Conservation (phyloP, 2,113 vertebrate species). For the Thymallus thymallus region DNA sequence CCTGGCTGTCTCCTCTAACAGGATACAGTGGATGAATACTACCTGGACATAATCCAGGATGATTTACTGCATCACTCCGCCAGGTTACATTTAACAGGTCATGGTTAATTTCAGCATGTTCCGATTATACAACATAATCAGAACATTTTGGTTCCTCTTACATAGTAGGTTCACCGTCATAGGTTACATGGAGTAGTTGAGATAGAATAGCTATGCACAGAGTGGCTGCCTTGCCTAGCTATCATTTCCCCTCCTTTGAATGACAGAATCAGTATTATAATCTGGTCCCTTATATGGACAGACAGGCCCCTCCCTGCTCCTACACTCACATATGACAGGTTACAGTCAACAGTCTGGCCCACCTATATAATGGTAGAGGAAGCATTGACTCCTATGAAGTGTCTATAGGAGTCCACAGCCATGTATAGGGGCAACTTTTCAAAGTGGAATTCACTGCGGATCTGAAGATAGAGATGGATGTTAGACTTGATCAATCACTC, state of each 20-base stretch:
- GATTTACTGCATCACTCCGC: conserved; percentile 9
- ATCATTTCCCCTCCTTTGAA: background rate
- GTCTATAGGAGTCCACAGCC: too few species aligned
- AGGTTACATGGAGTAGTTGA: background rate
- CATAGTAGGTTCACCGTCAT: background rate
- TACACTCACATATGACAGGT: background rate
- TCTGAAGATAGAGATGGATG: too few species aligned
- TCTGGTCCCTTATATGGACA: background rate
- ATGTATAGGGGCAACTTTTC: too few species aligned
- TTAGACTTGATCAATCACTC: too few species aligned
- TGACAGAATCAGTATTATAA: background rate
- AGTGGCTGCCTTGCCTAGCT: background rate
- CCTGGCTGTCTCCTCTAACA: background rate
- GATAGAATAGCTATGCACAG: background rate
- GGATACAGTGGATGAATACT: background rate
- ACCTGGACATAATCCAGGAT: background rate
- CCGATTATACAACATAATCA: too few species aligned
- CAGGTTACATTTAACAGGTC: too few species aligned
- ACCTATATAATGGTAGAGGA: too few species aligned
- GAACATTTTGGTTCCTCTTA: conserved; percentile 1
- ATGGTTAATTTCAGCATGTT: too few species aligned
- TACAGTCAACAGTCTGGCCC: background rate
- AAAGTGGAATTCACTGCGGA: too few species aligned
- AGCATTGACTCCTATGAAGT: too few species aligned
- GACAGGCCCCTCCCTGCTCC: background rate